phyloP scores from a whole-genome alignment of 2,888 invertebrate species.

The Choreutis nemorana region DNA sequence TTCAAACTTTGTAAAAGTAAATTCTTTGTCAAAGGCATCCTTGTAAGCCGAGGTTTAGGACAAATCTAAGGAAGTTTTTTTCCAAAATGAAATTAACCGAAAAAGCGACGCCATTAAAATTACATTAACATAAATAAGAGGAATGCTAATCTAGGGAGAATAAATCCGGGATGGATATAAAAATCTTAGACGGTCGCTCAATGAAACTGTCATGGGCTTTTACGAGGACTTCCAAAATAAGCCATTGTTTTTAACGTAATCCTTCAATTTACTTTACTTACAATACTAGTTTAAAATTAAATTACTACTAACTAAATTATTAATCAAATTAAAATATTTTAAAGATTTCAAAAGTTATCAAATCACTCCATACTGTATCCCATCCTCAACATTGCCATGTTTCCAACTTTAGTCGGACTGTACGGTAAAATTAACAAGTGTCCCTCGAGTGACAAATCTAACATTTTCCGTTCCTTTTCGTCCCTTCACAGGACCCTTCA shows the following conservation, averaged over 20 bases:
- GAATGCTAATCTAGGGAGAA: constrained; percentile 63
- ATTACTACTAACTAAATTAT: too few species aligned
- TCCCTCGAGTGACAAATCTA: constrained; percentile 24
- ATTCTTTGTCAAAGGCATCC: constrained; percentile 44
- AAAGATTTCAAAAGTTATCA: too few species aligned
- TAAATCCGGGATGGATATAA: constrained; percentile 57
- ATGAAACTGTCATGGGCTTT: too few species aligned
- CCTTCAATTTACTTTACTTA: too few species aligned
- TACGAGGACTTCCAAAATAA: too few species aligned
- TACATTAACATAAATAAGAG: constrained; percentile 67
- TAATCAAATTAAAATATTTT: too few species aligned
- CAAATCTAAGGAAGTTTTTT: constrained; percentile 52
- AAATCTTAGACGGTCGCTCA: constrained; percentile 43
- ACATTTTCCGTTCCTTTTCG: constrained; percentile 24
- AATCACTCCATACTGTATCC: too few species aligned
- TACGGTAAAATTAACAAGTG: constrained; percentile 25
- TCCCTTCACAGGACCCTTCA: constrained; percentile 21
- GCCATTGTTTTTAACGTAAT: too few species aligned
- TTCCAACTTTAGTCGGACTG: constrained; percentile 8
- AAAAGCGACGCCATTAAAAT: constrained; percentile 63
- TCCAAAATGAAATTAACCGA: constrained; percentile 61
- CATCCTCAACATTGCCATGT: too few species aligned
- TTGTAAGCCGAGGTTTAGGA: constrained; percentile 54
- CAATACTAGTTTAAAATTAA: too few species aligned
- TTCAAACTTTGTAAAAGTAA: constrained; percentile 40